Evolutionary conservation across 92 coral and sea anemone genomes (phyloP).

Genomic region (Paramuricea clavata): DNA sequence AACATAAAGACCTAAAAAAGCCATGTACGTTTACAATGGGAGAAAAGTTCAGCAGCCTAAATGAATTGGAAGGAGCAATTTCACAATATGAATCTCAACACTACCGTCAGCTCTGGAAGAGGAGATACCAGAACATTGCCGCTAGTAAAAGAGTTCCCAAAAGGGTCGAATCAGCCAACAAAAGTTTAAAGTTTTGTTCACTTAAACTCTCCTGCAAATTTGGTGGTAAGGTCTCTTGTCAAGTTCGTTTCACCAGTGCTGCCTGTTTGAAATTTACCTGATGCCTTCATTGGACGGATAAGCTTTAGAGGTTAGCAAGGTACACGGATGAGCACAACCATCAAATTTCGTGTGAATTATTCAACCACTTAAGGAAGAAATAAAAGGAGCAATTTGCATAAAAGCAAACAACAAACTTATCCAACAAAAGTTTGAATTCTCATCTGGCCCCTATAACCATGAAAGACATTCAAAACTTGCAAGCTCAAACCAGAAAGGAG

Average conservation of each 20-base stretch:
- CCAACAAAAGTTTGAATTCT: background rate
- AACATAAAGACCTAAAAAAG: background rate
- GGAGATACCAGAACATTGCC: slow-evolving; percentile 42
- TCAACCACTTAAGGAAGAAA: slow-evolving; percentile 14
- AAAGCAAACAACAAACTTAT: slow-evolving; percentile 10
- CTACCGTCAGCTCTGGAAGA: slow-evolving; percentile 49
- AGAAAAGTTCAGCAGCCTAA: background rate
- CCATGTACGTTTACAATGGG: background rate
- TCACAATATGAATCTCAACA: slow-evolving; percentile 14
- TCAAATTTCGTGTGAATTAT: slow-evolving; percentile 2
- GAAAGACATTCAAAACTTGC: slow-evolving; percentile 21
- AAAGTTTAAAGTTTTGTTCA: slow-evolving; percentile 25
- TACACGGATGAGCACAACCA: slow-evolving; percentile 37
- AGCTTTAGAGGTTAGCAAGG: slow-evolving; percentile 39
- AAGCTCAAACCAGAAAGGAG: slow-evolving; percentile 19
- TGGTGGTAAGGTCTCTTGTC: slow-evolving; percentile 33
- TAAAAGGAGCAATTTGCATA: slow-evolving; percentile 3
- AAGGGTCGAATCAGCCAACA: slow-evolving; percentile 41
- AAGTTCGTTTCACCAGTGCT: slow-evolving; percentile 30
- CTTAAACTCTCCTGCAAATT: slow-evolving; percentile 45
- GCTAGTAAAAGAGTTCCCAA: slow-evolving; percentile 47
- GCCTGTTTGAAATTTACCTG: slow-evolving; percentile 40
- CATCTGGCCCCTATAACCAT: slow-evolving; percentile 9
- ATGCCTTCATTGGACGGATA: slow-evolving; percentile 33
- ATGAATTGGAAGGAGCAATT: slow-evolving; percentile 11